phyloP scores from a whole-genome alignment of 2,113 vertebrate species.

The Eretmochelys imbricata region DNA sequence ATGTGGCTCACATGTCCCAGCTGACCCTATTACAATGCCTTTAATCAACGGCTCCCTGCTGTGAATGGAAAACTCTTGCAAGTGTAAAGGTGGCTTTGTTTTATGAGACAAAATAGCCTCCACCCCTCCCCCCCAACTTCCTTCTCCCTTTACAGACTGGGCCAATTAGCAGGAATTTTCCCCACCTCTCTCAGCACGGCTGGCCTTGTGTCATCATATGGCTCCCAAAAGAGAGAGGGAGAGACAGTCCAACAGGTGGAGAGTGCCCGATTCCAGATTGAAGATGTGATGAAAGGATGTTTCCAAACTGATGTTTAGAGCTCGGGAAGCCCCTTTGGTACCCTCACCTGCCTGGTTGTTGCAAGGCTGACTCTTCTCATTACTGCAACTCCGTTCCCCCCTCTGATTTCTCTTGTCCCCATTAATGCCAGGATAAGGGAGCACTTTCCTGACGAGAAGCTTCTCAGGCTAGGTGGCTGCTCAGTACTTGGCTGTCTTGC shows the following conservation, averaged over 20 bases:
- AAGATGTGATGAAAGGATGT: not conserved
- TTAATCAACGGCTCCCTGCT: constrained; percentile 1
- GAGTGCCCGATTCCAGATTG: not conserved
- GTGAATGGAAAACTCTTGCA: not conserved
- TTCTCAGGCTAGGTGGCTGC: not conserved
- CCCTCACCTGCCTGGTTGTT: not conserved
- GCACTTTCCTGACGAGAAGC: not conserved
- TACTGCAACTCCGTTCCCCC: not conserved
- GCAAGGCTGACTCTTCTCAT: not conserved
- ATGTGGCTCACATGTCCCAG: rapidly evolving
- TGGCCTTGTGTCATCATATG: not conserved
- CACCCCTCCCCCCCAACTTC: rapidly evolving
- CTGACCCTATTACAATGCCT: not conserved
- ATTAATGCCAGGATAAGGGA: not conserved
- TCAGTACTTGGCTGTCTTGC: not conserved
- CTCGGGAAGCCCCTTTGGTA: not conserved
- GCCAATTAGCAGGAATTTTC: not conserved
- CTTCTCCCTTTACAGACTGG: not conserved
- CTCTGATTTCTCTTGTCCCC: not conserved
- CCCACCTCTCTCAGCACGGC: not conserved
- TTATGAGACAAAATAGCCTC: rapidly evolving
- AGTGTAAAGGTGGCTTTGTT: not conserved
- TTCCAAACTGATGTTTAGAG: not conserved
- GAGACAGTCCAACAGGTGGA: not conserved
- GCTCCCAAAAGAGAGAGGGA: not conserved